Percentiles rank a stretch among this genome's conserved stretches.
Evolutionary conservation across 2,797 vertebrate species (phyloP).

Genomic region (Momotus momota): DNA sequence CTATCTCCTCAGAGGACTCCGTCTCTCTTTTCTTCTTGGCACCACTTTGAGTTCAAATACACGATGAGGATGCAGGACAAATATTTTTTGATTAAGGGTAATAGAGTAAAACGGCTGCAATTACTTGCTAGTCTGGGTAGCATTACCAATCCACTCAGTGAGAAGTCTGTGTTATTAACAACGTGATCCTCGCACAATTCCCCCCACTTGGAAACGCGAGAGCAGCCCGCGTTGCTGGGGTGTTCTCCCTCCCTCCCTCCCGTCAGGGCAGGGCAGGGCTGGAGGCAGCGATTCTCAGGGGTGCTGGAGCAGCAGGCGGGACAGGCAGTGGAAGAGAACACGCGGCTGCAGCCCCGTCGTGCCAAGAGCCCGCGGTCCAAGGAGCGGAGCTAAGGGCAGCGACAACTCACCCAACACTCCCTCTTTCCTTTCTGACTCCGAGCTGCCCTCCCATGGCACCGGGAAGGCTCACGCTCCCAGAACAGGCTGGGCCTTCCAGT

Average conservation of each 20-base stretch:
- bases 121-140: background rate
- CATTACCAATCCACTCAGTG: background rate
- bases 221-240: no score
- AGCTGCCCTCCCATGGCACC: background rate
- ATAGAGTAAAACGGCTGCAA: background rate
- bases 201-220: background rate
- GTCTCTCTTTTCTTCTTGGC: background rate
- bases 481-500: background rate
- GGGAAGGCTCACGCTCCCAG: background rate
- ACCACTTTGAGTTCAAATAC: background rate
- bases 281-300: background rate
- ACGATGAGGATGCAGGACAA: background rate
- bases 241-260: no score
- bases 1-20: background rate
- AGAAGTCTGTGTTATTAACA: background rate
- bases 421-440: background rate
- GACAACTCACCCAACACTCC: background rate
- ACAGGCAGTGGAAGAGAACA: background rate
- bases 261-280: background rate
- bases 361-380: background rate
- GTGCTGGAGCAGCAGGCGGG: background rate
- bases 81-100: background rate
- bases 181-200: background rate
- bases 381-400: background rate
- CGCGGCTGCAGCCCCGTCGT: fast-evolving